Evolutionary conservation across 2,113 vertebrate genomes (phyloP).

Genomic region (Phalacrocorax brasilianus): DNA sequence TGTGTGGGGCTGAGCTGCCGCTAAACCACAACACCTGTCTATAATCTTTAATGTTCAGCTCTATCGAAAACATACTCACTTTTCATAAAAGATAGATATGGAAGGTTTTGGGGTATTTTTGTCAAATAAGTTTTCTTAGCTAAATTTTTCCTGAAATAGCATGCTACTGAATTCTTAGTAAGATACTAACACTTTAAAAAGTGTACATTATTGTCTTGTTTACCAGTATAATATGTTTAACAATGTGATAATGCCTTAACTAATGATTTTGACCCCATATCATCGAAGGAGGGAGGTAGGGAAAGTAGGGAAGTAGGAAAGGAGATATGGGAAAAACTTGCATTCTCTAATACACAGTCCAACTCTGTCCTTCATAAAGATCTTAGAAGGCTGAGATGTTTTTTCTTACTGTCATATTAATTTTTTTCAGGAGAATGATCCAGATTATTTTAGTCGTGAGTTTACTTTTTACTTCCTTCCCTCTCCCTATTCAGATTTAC

Average conservation of each 20-base stretch:
- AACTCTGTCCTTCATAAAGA: background rate
- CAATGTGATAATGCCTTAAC: background rate
- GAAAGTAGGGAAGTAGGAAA: background rate
- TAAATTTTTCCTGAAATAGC: background rate
- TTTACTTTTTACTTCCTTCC: background rate
- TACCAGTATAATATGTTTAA: background rate
- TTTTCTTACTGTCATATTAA: background rate
- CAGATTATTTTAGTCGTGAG: background rate
- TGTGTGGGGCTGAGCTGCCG: no score
- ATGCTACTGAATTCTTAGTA: background rate
- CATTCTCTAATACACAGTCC: background rate
- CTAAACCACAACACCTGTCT: no score
- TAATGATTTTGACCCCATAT: background rate
- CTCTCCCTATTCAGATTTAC: background rate
- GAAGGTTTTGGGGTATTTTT: background rate
- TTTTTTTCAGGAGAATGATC: background rate
- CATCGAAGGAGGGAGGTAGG: rapidly evolving
- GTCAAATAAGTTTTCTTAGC: background rate
- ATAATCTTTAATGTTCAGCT: background rate
- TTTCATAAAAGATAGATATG: rapidly evolving
- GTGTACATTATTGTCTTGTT: background rate
- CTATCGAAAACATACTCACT: background rate
- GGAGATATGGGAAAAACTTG: background rate
- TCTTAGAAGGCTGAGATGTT: background rate
- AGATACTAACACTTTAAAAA: background rate